These are phyloP conservation scores for Pterostichus niger DNA, from an alignment of 2,888 invertebrate genomes.

Conservation along the genomic window DNA sequence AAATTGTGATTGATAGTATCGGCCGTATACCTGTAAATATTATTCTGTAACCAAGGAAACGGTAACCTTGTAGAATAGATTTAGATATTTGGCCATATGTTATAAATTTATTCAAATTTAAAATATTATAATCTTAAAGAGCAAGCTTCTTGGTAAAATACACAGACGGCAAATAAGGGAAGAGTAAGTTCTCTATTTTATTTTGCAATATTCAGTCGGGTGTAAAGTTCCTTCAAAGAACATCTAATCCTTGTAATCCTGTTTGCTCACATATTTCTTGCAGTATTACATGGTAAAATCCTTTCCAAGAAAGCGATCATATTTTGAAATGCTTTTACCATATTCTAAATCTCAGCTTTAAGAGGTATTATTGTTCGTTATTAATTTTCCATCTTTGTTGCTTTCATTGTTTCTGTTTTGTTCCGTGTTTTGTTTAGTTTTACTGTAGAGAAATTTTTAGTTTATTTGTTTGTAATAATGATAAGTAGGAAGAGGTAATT, in stretches of 20 bases:
- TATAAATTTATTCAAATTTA: no score
- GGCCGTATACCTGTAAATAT: no score
- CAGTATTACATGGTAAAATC: neutral
- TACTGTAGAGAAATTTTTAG: neutral
- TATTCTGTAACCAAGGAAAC: no score
- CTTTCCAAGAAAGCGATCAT: neutral
- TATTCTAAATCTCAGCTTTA: neutral
- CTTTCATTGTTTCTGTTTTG: neutral
- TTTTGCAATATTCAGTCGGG: conserved; percentile 18
- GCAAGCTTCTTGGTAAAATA: neutral
- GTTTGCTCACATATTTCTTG: conserved; percentile 15
- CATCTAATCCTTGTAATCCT: conserved; percentile 17
- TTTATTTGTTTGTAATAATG: neutral
- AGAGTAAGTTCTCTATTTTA: neutral
- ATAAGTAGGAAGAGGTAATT: neutral
- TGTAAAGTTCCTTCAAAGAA: neutral
- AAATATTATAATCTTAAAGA: neutral
- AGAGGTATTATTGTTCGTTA: neutral
- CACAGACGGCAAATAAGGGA: neutral
- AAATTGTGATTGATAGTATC: no score
- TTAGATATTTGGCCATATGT: no score
- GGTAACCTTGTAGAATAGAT: no score
- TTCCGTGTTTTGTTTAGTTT: neutral
- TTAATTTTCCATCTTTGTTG: conserved; percentile 2
- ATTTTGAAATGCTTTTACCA: conserved; percentile 15